Conservation (phyloP, 1,140 invertebrate genomes). For the Brachionus angularis region DNA sequence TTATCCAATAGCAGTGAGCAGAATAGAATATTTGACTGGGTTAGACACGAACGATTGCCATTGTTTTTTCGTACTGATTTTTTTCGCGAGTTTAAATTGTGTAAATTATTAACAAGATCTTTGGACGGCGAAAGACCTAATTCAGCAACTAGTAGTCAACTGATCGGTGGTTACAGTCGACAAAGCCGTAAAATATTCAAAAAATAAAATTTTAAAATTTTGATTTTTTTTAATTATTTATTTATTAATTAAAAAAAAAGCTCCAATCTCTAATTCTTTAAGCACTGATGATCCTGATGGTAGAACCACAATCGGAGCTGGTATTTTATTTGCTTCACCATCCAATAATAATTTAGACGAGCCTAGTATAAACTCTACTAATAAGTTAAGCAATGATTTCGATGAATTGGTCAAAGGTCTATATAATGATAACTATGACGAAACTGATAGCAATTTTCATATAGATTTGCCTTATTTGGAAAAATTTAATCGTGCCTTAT, state of each 20-base stretch:
- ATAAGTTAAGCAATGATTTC: slow-evolving; percentile 44
- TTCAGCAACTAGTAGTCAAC: slow-evolving; percentile 51
- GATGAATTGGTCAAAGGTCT: slow-evolving; percentile 8
- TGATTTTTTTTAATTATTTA: neutral
- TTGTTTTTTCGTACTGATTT: slow-evolving; percentile 55
- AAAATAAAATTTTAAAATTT: neutral
- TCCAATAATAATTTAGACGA: slow-evolving; percentile 51
- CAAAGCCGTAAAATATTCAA: slow-evolving; percentile 46
- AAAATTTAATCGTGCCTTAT: slow-evolving; percentile 33
- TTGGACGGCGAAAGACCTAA: slow-evolving; percentile 50
- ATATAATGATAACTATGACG: slow-evolving; percentile 39
- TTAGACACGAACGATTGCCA: slow-evolving; percentile 52
- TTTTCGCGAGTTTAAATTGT: slow-evolving; percentile 56
- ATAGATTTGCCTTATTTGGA: slow-evolving; percentile 35
- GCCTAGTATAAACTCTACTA: slow-evolving; percentile 53
- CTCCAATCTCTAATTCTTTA: slow-evolving; percentile 28
- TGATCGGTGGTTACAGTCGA: slow-evolving; percentile 55
- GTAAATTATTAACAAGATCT: slow-evolving; percentile 54
- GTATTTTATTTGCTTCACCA: slow-evolving; percentile 11
- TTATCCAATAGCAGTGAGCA: slow-evolving; percentile 50
- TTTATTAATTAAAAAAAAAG: neutral
- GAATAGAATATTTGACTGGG: slow-evolving; percentile 55
- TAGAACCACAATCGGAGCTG: neutral
- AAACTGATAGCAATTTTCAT: slow-evolving; percentile 7
- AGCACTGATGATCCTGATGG: slow-evolving; percentile 6